These are phyloP conservation scores for Sebastes steindachneri DNA, from an alignment of 2,797 vertebrate species.

Conservation along the genomic window DNA sequence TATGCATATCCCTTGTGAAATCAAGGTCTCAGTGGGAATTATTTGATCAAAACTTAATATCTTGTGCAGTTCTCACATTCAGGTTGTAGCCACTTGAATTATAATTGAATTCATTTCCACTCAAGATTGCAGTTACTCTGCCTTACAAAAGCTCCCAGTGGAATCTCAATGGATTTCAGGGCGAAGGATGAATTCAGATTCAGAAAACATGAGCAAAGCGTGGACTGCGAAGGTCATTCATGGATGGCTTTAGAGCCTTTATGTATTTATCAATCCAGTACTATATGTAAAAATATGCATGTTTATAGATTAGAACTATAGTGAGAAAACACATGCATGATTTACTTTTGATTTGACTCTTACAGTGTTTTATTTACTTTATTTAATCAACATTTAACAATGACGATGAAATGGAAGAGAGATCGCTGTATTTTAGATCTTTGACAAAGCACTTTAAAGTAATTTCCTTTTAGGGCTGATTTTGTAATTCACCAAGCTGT, in stretches of 20 bases:
- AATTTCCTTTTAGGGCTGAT: background rate
- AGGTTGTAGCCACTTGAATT: conserved; percentile 27
- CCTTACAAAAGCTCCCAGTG: conserved; percentile 3
- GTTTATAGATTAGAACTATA: background rate
- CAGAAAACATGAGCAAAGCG: background rate
- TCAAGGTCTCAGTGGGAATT: background rate
- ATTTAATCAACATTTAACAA: background rate
- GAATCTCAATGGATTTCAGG: conserved; percentile 17
- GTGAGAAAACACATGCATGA: background rate
- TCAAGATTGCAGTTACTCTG: conserved; percentile 6
- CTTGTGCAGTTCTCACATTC: conserved; percentile 10
- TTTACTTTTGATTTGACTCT: background rate
- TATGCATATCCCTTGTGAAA: conserved; percentile 1
- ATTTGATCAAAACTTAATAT: conserved; percentile 14
- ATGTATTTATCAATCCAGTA: background rate
- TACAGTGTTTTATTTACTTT: background rate
- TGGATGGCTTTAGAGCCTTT: background rate
- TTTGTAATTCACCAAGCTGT: background rate
- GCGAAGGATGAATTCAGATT: conserved; percentile 1
- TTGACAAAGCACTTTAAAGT: background rate
- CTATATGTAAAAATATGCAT: background rate
- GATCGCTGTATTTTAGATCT: background rate
- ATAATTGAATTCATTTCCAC: conserved; percentile 20
- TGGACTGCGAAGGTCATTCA: background rate
- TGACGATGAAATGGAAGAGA: background rate